These are phyloP conservation scores for Schrankia costaestrigalis DNA, from an alignment of 2,888 invertebrate species.

Conservation along the genomic window DNA sequence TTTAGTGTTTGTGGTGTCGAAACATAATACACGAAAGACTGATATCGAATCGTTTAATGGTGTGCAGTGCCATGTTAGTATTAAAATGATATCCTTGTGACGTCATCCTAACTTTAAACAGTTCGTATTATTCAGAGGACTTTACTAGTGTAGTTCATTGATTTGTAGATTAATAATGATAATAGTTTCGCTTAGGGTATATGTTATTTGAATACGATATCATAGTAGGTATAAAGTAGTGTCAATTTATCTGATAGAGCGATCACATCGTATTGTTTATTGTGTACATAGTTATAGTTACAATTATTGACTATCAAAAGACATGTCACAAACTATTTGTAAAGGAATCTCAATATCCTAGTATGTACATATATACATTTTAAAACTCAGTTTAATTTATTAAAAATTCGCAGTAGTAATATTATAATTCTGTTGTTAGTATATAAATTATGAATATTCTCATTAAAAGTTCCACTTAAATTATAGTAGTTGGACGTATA, in stretches of 20 bases:
- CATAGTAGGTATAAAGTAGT: conserved; percentile 29
- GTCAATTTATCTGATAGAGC: conserved; percentile 37
- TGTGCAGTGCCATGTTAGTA: conserved; percentile 78
- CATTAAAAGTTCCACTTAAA: conserved; percentile 56
- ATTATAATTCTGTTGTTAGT: conserved; percentile 41
- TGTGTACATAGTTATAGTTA: conserved; percentile 50
- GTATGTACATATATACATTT: conserved; percentile 58
- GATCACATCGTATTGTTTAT: conserved; percentile 47
- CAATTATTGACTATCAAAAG: conserved; percentile 44
- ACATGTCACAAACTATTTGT: conserved; percentile 47
- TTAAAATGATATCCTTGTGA: conserved; percentile 52
- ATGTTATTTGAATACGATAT: conserved; percentile 36
- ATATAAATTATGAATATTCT: conserved; percentile 46
- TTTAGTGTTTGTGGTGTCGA: conserved; percentile 38
- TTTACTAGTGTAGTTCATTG: conserved; percentile 35
- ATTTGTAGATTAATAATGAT: conserved; percentile 40
- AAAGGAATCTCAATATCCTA: conserved; percentile 68
- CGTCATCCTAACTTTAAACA: conserved; percentile 44
- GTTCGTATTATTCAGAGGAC: conserved; percentile 56
- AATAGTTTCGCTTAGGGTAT: conserved; percentile 44
- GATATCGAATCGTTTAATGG: conserved; percentile 68
- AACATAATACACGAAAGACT: conserved; percentile 67
- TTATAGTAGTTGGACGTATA: conserved; percentile 46
- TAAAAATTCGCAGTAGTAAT: conserved; percentile 49
- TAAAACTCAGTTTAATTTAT: conserved; percentile 60